Conservation (phyloP, 2,113 vertebrate species). For the Forbesichthys agassizii region DNA sequence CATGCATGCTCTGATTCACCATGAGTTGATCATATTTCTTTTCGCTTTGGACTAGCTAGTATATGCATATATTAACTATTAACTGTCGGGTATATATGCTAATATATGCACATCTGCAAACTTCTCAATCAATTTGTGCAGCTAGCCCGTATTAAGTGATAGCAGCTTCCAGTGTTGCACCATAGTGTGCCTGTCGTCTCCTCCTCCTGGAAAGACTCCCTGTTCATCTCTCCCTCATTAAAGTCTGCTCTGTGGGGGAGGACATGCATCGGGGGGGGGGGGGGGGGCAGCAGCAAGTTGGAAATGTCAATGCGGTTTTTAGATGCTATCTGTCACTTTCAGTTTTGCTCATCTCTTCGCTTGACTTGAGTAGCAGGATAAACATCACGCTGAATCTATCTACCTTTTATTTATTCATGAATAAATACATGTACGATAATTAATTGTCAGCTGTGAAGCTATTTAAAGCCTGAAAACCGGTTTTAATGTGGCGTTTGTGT, state of each 20-base stretch:
- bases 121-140: neutral
- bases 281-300: constrained; percentile 28
- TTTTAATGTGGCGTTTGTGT: too few relatives aligned
- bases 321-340: constrained; percentile 23
- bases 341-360: constrained; percentile 15
- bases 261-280: constrained; percentile 21
- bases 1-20: too few relatives aligned
- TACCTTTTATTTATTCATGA: constrained; percentile 36
- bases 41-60: too few relatives aligned
- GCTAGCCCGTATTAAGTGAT: neutral
- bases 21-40: too few relatives aligned
- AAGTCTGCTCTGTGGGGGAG: constrained; percentile 32
- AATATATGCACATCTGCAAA: neutral
- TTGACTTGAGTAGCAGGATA: constrained; percentile 24
- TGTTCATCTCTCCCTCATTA: constrained; percentile 28
- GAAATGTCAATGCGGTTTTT: constrained; percentile 56
- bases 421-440: neutral
- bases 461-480: too few relatives aligned
- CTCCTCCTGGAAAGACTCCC: too few relatives aligned
- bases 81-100: too few relatives aligned
- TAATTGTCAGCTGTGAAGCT: too few relatives aligned
- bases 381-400: constrained; percentile 16
- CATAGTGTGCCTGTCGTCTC: constrained; percentile 14
- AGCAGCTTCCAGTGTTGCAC: constrained; percentile 13
- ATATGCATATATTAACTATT: too few relatives aligned